Conservation (phyloP, 2,797 vertebrate genomes). For the Crenichthys baileyi region DNA sequence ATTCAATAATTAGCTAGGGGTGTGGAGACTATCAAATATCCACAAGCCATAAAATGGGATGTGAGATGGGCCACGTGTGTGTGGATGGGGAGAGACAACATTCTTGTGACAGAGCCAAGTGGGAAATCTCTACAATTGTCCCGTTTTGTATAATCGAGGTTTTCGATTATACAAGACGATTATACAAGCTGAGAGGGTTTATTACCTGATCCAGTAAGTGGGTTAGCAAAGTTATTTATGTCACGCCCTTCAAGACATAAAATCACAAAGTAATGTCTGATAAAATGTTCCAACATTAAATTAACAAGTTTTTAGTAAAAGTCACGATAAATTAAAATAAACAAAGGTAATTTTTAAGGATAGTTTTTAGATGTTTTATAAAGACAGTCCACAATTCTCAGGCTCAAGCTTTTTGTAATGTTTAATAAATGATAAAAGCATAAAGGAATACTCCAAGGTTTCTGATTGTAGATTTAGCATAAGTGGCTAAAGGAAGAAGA, state of each 20-base stretch:
- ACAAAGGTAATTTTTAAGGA: neutral
- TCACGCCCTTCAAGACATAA: neutral
- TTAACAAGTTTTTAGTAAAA: neutral
- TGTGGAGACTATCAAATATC: constrained; percentile 49
- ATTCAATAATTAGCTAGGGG: constrained; percentile 69
- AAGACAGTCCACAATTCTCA: neutral
- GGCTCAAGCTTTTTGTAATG: neutral
- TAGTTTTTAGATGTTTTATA: neutral
- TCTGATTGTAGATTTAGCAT: too few relatives aligned
- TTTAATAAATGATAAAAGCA: neutral
- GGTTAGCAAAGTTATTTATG: neutral
- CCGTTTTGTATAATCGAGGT: constrained; percentile 42
- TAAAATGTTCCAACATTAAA: neutral
- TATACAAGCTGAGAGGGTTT: constrained; percentile 16
- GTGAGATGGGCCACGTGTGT: constrained; percentile 25
- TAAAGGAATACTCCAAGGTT: too few relatives aligned
- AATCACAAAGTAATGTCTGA: neutral
- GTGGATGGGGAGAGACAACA: constrained; percentile 46
- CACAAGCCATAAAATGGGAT: constrained; percentile 54
- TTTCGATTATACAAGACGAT: constrained; percentile 18
- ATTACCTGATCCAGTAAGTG: constrained; percentile 29
- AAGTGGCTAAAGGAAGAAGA: too few relatives aligned
- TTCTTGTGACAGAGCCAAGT: constrained; percentile 56
- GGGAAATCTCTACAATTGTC: constrained; percentile 59
- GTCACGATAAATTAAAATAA: too few relatives aligned